A percentile compares a stretch with the other conserved stretches of the same genome.
Evolutionary conservation across 2,888 invertebrate genomes (phyloP).

Genomic region (Drosophila pseudotakahashii): DNA sequence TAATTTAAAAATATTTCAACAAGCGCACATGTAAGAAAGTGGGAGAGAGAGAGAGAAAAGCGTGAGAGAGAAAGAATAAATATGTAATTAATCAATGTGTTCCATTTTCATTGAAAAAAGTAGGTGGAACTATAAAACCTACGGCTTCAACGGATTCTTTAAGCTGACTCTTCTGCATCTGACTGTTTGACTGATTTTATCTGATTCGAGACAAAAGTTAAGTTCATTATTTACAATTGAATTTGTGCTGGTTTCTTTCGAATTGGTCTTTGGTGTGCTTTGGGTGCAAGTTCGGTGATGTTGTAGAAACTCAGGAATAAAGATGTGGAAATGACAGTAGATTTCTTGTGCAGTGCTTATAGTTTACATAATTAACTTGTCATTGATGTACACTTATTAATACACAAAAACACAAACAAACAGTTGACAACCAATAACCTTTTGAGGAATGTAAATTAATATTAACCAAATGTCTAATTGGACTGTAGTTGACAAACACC

Average conservation of each 20-base stretch:
- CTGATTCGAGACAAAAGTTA: conserved; percentile 19
- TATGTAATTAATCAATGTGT: conserved; percentile 41
- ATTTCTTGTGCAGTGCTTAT: conserved; percentile 42
- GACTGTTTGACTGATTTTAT: conserved; percentile 31
- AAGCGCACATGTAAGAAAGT: conserved; percentile 70
- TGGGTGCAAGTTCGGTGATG: conserved; percentile 23
- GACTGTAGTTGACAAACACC: conserved; percentile 8
- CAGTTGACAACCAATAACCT: conserved; percentile 38
- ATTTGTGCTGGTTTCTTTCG: conserved; percentile 12
- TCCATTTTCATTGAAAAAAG: conserved; percentile 7
- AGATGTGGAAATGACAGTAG: background rate
- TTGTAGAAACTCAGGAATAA: background rate
- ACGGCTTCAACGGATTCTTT: background rate
- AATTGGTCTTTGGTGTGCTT: background rate
- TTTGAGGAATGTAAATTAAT: conserved; percentile 1
- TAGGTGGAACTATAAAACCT: conserved; percentile 10
- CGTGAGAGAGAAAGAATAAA: conserved; percentile 48
- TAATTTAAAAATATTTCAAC: conserved; percentile 52
- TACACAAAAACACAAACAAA: conserved; percentile 50
- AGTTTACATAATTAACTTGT: conserved; percentile 31
- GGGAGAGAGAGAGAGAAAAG: conserved; percentile 35
- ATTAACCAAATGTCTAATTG: background rate
- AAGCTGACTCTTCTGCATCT: conserved; percentile 3
- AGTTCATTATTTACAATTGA: conserved; percentile 32
- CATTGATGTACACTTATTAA: conserved; percentile 29